These are phyloP conservation scores for Ciconia stormi DNA, from an alignment of 2,113 vertebrate genomes.

Conservation along the genomic window DNA sequence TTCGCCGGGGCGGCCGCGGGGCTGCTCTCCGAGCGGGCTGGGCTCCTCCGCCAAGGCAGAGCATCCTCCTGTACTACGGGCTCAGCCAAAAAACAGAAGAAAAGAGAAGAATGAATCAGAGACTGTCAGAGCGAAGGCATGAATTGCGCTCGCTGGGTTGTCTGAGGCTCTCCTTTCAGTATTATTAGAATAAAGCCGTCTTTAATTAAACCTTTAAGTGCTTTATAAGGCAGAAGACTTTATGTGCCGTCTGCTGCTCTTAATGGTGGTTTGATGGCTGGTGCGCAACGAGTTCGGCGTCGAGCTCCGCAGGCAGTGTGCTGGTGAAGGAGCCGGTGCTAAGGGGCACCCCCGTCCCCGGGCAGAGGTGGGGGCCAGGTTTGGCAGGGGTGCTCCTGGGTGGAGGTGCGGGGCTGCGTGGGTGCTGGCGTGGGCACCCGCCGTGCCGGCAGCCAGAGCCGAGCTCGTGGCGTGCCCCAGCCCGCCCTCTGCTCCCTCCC, in stretches of 20 bases:
- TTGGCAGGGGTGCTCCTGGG: background rate
- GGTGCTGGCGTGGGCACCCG: background rate
- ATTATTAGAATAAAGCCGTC: slow-evolving; percentile 49
- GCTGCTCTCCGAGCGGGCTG: background rate
- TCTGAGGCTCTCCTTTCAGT: background rate
- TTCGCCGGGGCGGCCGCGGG: background rate
- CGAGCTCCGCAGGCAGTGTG: rapidly evolving
- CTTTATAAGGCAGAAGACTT: slow-evolving; percentile 45
- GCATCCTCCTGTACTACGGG: background rate
- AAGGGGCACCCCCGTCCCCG: background rate
- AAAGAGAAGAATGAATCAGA: background rate
- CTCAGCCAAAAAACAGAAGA: background rate
- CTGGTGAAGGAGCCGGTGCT: background rate
- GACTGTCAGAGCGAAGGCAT: background rate
- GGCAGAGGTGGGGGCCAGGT: background rate
- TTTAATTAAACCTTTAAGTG: slow-evolving; percentile 67
- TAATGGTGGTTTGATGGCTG: background rate
- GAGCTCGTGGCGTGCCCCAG: background rate
- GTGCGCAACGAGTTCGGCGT: background rate
- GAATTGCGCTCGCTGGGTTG: background rate
- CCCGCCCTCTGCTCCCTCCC: background rate
- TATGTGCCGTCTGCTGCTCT: slow-evolving; percentile 27
- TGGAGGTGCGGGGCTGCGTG: background rate
- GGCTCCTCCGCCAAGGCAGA: background rate
- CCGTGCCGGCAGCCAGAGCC: background rate